Conservation (phyloP, 2,797 vertebrate species). For the Gymnoscopelus braueri region DNA sequence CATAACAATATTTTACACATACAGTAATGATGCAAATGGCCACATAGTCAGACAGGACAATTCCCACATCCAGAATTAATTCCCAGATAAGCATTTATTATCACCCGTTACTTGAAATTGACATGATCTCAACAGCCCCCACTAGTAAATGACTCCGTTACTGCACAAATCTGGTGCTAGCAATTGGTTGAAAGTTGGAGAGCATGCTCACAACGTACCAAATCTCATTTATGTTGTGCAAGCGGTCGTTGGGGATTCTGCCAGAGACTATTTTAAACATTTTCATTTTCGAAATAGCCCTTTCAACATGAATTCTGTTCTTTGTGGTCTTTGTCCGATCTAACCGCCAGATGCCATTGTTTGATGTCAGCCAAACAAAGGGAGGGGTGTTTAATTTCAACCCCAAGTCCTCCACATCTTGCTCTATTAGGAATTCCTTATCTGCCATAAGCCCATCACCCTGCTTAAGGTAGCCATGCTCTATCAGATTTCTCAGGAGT, state of each 20-base stretch:
- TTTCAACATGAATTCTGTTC: not conserved
- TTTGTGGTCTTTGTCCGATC: too few relatives aligned
- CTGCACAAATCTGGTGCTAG: too few relatives aligned
- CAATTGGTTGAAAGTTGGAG: not conserved
- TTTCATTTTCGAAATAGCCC: conserved; percentile 1
- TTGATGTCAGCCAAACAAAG: not conserved
- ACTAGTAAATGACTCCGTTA: too few relatives aligned
- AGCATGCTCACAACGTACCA: not conserved
- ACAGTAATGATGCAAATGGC: too few relatives aligned
- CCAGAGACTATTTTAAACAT: not conserved
- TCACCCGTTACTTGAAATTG: too few relatives aligned
- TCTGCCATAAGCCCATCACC: conserved; percentile 9
- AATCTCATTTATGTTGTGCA: not conserved
- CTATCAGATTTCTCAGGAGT: not conserved
- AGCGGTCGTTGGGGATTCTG: too few relatives aligned
- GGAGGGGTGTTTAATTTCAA: conserved; percentile 1
- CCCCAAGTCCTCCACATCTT: conserved; percentile 5
- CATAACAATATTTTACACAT: too few relatives aligned
- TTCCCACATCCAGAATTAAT: too few relatives aligned
- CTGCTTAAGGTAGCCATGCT: conserved; percentile 1
- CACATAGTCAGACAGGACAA: too few relatives aligned
- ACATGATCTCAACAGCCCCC: too few relatives aligned
- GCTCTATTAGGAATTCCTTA: conserved; percentile 5
- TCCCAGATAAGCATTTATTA: too few relatives aligned
- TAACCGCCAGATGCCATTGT: too few relatives aligned